A percentile compares a stretch with the other conserved stretches of the same genome.
Evolutionary conservation across 2,888 invertebrate genomes (phyloP).

Genomic region (Drosophila neonasuta): DNA sequence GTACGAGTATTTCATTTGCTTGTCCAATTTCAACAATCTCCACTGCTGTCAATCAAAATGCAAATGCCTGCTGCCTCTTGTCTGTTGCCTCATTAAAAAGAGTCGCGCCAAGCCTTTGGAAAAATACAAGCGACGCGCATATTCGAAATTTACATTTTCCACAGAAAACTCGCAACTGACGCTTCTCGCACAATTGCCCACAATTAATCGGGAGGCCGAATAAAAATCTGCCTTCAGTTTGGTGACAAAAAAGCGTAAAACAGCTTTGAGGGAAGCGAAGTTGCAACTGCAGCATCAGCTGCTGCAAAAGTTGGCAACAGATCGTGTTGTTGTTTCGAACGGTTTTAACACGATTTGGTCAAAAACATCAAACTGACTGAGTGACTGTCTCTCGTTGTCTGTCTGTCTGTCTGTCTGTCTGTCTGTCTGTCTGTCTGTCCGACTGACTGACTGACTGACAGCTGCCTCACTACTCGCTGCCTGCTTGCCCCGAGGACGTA

Average conservation of each 20-base stretch:
- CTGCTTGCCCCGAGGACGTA: constrained; percentile 12
- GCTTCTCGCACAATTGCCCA: constrained; percentile 32
- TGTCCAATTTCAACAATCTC: constrained; percentile 67
- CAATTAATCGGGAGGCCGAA: constrained; percentile 37
- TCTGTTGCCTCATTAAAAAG: constrained; percentile 69
- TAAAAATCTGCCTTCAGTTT: constrained; percentile 45
- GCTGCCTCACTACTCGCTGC: constrained; percentile 46
- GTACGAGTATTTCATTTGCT: constrained; percentile 33
- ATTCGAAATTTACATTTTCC: constrained; percentile 66
- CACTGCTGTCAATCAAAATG: constrained; percentile 74
- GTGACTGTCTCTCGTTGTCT: constrained; percentile 16
- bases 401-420: constrained; percentile 53
- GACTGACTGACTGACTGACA: constrained; percentile 49
- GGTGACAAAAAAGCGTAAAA: constrained; percentile 50
- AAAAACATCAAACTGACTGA: constrained; percentile 70
- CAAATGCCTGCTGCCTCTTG: constrained; percentile 51
- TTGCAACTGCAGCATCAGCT: constrained; percentile 43
- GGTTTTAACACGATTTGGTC: constrained; percentile 76
- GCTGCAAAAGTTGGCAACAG: constrained; percentile 41
- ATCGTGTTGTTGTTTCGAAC: constrained; percentile 58
- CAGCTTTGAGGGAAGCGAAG: constrained; percentile 29
- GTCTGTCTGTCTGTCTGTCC: constrained; percentile 42
- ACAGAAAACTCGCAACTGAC: constrained; percentile 40
- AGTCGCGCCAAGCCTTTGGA: constrained; percentile 33
- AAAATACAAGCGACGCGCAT: constrained; percentile 42